Base-by-base conservation (phyloP, 2,888 invertebrate species). In the Epirrita christyi region DNA sequence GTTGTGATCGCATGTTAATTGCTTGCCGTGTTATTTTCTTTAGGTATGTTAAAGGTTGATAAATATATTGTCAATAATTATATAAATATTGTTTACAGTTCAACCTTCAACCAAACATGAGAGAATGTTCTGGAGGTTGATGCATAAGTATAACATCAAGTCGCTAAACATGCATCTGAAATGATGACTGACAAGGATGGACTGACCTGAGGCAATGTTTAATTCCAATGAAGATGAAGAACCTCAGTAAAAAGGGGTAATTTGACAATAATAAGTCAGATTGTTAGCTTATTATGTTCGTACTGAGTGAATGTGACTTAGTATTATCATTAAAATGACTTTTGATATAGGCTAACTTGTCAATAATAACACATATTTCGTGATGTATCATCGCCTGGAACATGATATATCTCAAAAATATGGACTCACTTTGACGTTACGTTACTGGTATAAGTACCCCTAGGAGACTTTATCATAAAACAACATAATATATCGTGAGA, bases 1-100 rank as follows among this genome's bases (percentile, higher is more conserved):
- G 76, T 81, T 85, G 89, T 92, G 91, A 91, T 83, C 78, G 77
- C 85, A 83, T 78, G 76, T 80, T 83, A 77, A 59, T 59, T 54
- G 81, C 78, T 84, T 79, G 77, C 74, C 47, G 34, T 78, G 77
- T 80, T 83, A 76, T 85, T 81, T 81, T 82, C 80, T 82, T 69
- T 77, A n/a, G n/a, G n/a, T n/a, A 75, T 70, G 76, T 71, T 64
- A 70, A 72, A 66, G 52, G 53, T 51, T 50, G n/a, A 63, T 64
- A 72, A 73, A 71, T 66, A 64, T 70, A 67, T 68, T 68, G 66
- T 66, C 58, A 73, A 72, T 76, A 71, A 73, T 75, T 71, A 75
- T 73, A 73, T 66, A 63, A 56, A 71, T 72, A 67, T 79, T 76
- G 72, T 79, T 81, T 76, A 80, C 76, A 79, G 74, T 72, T 73